A percentile compares a stretch with the other conserved stretches of the same genome.
Evolutionary conservation across 2,113 vertebrate species (phyloP).

Genomic region (Pseudorasbora parva): DNA sequence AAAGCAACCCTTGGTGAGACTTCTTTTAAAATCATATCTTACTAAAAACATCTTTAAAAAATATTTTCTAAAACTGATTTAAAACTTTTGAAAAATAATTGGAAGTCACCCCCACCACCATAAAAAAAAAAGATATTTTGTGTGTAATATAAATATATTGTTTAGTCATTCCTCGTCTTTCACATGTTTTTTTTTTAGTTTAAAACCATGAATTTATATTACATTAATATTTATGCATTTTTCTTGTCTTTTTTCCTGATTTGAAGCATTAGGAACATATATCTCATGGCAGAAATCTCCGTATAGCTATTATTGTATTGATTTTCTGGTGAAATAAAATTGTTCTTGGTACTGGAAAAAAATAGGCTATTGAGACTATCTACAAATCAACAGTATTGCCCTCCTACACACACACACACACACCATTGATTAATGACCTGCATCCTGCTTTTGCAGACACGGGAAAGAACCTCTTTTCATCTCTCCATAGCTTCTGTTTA

Average conservation of each 20-base stretch:
- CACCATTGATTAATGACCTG: neutral
- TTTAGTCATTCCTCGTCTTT: too few species aligned
- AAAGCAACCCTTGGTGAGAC: too few species aligned
- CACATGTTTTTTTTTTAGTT: too few species aligned
- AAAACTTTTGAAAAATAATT: too few species aligned
- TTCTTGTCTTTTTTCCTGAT: too few species aligned
- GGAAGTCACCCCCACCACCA: too few species aligned
- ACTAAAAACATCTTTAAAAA: too few species aligned
- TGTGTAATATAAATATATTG: too few species aligned
- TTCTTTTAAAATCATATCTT: too few species aligned
- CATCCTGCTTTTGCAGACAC: neutral
- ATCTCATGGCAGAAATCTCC: neutral
- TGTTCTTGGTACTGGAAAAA: neutral
- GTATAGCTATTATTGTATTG: neutral
- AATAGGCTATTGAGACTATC: neutral
- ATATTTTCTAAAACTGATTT: too few species aligned
- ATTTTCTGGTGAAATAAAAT: neutral
- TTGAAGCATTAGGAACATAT: neutral
- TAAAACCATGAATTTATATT: too few species aligned
- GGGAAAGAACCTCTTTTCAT: neutral
- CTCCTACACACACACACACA: neutral
- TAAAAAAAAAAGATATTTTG: too few species aligned
- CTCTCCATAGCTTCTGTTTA: constrained; percentile 8
- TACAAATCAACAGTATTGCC: neutral
- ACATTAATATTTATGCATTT: neutral